Evolutionary conservation across 2,888 invertebrate species (phyloP).

Genomic region (Mechanitis messenoides): DNA sequence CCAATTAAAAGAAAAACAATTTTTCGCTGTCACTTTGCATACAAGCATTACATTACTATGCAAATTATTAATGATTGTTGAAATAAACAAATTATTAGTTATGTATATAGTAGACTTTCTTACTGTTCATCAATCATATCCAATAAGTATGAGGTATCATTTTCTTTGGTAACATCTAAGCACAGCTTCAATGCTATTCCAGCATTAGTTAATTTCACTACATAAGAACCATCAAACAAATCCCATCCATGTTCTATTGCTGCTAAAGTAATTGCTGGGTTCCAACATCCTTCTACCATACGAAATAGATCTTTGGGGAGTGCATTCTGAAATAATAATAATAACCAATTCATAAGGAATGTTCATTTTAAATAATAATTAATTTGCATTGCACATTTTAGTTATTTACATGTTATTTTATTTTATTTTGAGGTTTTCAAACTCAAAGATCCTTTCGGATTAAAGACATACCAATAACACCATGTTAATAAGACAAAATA

Average conservation of each 20-base stretch:
- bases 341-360: not conserved
- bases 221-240: conserved; percentile 91
- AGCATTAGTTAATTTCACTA: conserved; percentile 81
- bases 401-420: too few relatives aligned
- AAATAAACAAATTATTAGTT: too few relatives aligned
- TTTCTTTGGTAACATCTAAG: conserved; percentile 53
- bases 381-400: too few relatives aligned
- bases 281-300: conserved; percentile 87
- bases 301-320: conserved; percentile 82
- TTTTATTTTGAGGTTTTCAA: too few relatives aligned
- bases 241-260: conserved; percentile 88
- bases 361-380: not conserved
- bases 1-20: too few relatives aligned
- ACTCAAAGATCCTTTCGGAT: too few relatives aligned
- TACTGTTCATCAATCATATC: conserved; percentile 76
- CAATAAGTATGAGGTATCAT: conserved; percentile 67
- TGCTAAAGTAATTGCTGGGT: conserved; percentile 82
- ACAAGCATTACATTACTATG: too few relatives aligned
- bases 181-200: conserved; percentile 81
- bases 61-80: too few relatives aligned
- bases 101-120: conserved; percentile 26
- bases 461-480: too few relatives aligned
- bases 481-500: too few relatives aligned
- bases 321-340: conserved; percentile 62
- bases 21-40: too few relatives aligned